phyloP scores from a whole-genome alignment of 2,888 invertebrate species.

The Microplitis manilae region DNA sequence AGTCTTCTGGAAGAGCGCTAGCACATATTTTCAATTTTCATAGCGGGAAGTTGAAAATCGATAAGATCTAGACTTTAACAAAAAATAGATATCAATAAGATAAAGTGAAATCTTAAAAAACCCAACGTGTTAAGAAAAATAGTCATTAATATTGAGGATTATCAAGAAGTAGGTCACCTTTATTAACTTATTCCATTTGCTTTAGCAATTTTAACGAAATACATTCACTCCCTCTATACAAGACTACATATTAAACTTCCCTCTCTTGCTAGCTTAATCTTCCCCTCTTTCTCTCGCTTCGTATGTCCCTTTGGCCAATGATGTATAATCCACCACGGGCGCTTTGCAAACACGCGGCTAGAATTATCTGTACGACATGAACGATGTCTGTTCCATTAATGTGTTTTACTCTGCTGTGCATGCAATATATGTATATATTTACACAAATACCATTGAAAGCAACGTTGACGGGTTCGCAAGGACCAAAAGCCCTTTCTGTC shows the following conservation, averaged over 20 bases:
- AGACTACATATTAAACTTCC: neutral
- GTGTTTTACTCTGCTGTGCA: neutral
- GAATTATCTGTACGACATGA: neutral
- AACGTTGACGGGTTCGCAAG: neutral
- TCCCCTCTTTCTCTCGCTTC: neutral
- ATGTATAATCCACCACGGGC: neutral
- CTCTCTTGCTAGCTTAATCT: neutral
- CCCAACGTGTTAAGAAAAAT: neutral
- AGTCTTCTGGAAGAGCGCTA: too few species aligned
- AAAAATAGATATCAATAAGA: too few species aligned
- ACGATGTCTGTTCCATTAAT: neutral
- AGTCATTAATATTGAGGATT: neutral
- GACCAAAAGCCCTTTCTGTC: neutral
- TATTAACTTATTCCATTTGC: conserved; percentile 40
- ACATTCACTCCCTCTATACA: conserved; percentile 10
- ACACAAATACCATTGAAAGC: neutral
- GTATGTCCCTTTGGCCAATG: neutral
- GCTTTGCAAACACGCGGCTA: neutral
- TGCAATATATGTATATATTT: neutral
- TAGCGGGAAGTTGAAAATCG: too few species aligned
- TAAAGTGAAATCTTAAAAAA: neutral
- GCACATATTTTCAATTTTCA: too few species aligned
- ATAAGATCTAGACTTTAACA: too few species aligned
- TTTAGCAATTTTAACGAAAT: conserved; percentile 24
- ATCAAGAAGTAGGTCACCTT: conserved; percentile 36